Base-by-base conservation (phyloP, 2,113 vertebrate species). In the Malurus elegans region DNA sequence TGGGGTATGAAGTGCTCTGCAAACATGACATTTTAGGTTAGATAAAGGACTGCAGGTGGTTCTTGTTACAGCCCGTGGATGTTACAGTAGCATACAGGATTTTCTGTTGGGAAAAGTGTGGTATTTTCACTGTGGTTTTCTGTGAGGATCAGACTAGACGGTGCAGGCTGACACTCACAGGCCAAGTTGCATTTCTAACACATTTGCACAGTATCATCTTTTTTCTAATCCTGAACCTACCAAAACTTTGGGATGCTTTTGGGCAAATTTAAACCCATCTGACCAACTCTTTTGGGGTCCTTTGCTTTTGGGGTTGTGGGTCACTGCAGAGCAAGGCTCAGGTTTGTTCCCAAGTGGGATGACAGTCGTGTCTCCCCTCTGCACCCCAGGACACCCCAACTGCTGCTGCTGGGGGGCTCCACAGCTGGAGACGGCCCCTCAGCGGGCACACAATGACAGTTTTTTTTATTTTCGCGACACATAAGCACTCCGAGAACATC, bases 391-490 rank as follows among this genome's bases (percentile, higher is more conserved):
- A 26, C 47, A 56, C 15, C 25, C 66, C 75, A 18, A 60, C 18
- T 40, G 40, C 60, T 3, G 16, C 61, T 61, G 57, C 51, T 2
- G 8, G 15, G 29, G 54, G 20, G 9, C 32, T 66, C 23, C 79
- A 18, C 20, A 2, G 23, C 79, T 14, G 47, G 62, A 2, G 21
- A 17, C 2, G 6, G 21, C 42, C 32, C 8, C 4, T 12, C 8
- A 3, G 61, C 0, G 0, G 53, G 40, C 34, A 34, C 8, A 3
- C 4, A 3, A 3, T 5, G 12, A 11, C 4, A 3, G 1, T 72
- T 44, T 12, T 9, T 1, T 56, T 24, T 36, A 28, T 24, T 61
- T 38, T 24, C 17, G 3, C 38, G 10, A 38, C 38, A 38, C 14
- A 1, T 16, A 12, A 24, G 40, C 21, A 2, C 18, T 4, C 9